Percentiles rank a stretch among this genome's conserved stretches.
phyloP scores from a whole-genome alignment of 2,888 invertebrate genomes.

The Spodoptera picta region DNA sequence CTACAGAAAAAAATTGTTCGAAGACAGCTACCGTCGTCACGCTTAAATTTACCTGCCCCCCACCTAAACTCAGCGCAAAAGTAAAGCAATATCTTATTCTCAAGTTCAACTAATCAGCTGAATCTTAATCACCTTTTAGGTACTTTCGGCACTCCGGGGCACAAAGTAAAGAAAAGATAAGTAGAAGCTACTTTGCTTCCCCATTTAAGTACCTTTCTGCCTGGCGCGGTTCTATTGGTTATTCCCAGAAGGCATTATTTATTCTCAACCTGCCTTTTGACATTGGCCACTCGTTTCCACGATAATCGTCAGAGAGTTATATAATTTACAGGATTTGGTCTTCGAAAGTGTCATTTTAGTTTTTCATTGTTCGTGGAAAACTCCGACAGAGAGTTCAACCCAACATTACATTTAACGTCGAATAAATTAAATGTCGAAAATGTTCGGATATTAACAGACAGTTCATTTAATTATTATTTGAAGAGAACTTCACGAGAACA shows the following conservation, averaged over 20 bases:
- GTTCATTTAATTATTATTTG: no score
- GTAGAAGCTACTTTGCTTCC: slow-evolving; percentile 60
- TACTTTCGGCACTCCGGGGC: slow-evolving; percentile 61
- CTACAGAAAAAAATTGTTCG: slow-evolving; percentile 32
- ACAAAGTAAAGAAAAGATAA: slow-evolving; percentile 67
- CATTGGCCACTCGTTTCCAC: slow-evolving; percentile 47
- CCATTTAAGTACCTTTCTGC: slow-evolving; percentile 57
- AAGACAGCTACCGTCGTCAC: slow-evolving; percentile 48
- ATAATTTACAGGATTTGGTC: slow-evolving; percentile 24
- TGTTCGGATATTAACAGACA: no score
- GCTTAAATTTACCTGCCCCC: slow-evolving; percentile 48
- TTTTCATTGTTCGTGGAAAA: background rate
- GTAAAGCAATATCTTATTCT: slow-evolving; percentile 66
- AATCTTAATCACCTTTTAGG: slow-evolving; percentile 71
- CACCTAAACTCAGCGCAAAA: slow-evolving; percentile 46
- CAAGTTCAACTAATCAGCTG: slow-evolving; percentile 69
- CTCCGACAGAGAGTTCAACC: no score
- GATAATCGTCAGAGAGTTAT: slow-evolving; percentile 43
- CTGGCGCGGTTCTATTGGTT: slow-evolving; percentile 56
- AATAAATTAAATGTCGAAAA: no score
- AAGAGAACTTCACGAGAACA: no score
- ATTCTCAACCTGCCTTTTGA: slow-evolving; percentile 60
- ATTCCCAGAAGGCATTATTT: slow-evolving; percentile 64
- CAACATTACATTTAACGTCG: no score
- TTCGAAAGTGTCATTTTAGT: slow-evolving; percentile 8